These are phyloP conservation scores for Brevimyrus niger DNA, from an alignment of 2,113 vertebrate genomes.

Conservation along the genomic window DNA sequence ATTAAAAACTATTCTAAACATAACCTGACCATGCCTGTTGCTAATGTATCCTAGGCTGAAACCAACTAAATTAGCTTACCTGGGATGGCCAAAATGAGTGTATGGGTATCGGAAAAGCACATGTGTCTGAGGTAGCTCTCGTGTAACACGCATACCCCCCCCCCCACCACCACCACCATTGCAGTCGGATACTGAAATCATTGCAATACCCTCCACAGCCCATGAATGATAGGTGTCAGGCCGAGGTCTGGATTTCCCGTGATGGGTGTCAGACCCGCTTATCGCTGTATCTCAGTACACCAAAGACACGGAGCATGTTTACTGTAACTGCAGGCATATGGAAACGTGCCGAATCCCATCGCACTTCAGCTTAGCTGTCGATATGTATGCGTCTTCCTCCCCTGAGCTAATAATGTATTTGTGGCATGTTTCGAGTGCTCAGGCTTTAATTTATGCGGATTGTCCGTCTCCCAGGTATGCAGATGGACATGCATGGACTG, in stretches of 20 bases:
- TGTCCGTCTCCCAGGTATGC: background rate
- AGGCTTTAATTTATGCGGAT: background rate
- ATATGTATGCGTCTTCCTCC: too few species aligned
- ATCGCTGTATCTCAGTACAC: background rate
- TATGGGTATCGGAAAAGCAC: background rate
- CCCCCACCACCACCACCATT: background rate
- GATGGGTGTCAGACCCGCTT: background rate
- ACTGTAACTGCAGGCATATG: background rate
- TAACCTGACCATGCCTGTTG: background rate
- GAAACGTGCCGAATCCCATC: background rate
- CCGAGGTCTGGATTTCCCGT: background rate
- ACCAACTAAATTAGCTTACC: background rate
- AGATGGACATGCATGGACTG: background rate
- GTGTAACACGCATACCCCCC: background rate
- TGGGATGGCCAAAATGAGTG: background rate
- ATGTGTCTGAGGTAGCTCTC: background rate
- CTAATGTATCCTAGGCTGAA: background rate
- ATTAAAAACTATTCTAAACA: background rate
- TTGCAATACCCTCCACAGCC: background rate
- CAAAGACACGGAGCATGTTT: background rate
- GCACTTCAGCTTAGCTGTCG: background rate
- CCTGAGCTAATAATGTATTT: too few species aligned
- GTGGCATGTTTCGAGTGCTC: background rate
- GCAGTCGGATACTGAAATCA: background rate
- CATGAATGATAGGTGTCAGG: background rate